A percentile compares a stretch with the other conserved stretches of the same genome.
Conservation (phyloP, 2,888 invertebrate species). For the Polydrusus tereticollis region DNA sequence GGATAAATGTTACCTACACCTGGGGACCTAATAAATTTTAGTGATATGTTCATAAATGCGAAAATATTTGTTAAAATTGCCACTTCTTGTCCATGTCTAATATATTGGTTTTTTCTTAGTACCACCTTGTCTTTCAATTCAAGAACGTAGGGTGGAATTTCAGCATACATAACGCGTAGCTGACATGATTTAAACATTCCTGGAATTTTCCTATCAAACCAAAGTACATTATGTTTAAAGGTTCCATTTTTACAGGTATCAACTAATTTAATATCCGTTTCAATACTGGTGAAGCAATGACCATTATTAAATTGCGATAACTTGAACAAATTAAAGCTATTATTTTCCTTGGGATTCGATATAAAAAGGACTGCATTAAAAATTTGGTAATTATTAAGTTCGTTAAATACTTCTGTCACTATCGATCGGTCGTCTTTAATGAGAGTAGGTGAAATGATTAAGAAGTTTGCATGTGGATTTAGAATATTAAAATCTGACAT, state of each 20-base stretch:
- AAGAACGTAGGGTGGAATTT: slow-evolving; percentile 61
- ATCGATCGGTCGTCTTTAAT: slow-evolving; percentile 48
- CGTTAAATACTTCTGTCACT: slow-evolving; percentile 50
- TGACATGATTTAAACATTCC: slow-evolving; percentile 58
- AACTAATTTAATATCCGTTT: slow-evolving; percentile 47
- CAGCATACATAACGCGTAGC: slow-evolving; percentile 57
- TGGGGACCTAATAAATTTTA: slow-evolving; percentile 42
- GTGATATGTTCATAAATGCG: slow-evolving; percentile 45
- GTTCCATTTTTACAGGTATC: slow-evolving; percentile 53
- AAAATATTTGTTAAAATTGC: slow-evolving; percentile 52
- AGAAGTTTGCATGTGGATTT: slow-evolving; percentile 54
- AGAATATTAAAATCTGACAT: slow-evolving; percentile 40
- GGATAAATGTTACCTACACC: slow-evolving; percentile 38
- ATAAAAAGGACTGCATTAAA: slow-evolving; percentile 56
- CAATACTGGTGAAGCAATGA: slow-evolving; percentile 53
- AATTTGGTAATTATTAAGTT: slow-evolving; percentile 51
- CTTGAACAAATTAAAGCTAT: slow-evolving; percentile 55
- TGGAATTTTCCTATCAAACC: slow-evolving; percentile 56
- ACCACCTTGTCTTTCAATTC: slow-evolving; percentile 47
- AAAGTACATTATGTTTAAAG: slow-evolving; percentile 29
- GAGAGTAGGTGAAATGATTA: slow-evolving; percentile 53
- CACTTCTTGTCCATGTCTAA: slow-evolving; percentile 50
- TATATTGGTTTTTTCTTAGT: slow-evolving; percentile 21
- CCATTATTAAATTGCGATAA: slow-evolving; percentile 58
- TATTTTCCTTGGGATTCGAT: slow-evolving; percentile 45